Conservation (phyloP, 2,797 vertebrate species). For the Merluccius polli region DNA sequence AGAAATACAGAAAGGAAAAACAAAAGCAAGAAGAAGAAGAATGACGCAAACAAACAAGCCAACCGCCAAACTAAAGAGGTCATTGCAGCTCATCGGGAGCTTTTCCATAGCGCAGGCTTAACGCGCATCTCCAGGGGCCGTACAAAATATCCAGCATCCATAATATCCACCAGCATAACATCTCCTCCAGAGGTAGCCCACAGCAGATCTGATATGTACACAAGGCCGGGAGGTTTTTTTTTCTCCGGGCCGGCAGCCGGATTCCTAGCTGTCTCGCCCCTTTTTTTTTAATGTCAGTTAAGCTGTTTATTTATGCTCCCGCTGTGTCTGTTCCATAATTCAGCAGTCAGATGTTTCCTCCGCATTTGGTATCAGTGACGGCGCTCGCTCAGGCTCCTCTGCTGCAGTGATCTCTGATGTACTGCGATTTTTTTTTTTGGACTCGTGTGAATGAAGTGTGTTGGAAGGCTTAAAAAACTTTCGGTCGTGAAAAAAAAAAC, state of each 20-base stretch:
- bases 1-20: background rate
- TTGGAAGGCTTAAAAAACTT: background rate
- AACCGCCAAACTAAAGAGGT: background rate
- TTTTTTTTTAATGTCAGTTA: constrained; percentile 28
- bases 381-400: constrained; percentile 27
- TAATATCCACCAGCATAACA: constrained; percentile 24
- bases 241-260: constrained; percentile 36
- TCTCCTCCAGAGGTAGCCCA: constrained; percentile 49
- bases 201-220: constrained; percentile 48
- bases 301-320: constrained; percentile 47
- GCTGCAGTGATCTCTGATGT: background rate
- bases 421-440: background rate
- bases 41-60: background rate
- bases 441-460: background rate
- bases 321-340: constrained; percentile 55
- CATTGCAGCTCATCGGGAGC: background rate
- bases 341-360: constrained; percentile 45
- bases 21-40: too few relatives aligned
- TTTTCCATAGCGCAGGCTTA: too few relatives aligned
- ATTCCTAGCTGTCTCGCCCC: constrained; percentile 27
- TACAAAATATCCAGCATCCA: background rate
- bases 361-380: constrained; percentile 46
- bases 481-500: too few relatives aligned
- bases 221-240: constrained; percentile 21
- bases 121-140: background rate